Evolutionary conservation across 2,888 invertebrate species (phyloP).

Genomic region (Augochlorella aurata): DNA sequence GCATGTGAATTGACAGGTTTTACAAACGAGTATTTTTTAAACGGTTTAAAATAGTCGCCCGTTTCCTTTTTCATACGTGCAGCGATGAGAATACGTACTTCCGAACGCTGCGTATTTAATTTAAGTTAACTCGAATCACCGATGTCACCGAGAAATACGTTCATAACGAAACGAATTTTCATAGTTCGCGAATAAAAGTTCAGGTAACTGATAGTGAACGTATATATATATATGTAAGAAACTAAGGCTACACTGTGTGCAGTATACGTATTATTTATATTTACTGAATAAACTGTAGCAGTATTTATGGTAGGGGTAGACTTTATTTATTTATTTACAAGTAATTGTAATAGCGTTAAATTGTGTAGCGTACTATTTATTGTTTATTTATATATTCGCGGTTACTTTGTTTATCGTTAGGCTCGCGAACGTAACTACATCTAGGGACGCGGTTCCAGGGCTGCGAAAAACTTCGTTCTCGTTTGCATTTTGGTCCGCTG

Average conservation of each 20-base stretch:
- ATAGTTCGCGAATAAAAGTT: no score
- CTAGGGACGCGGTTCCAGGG: neutral
- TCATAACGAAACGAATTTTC: no score
- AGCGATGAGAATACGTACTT: no score
- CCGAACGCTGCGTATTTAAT: no score
- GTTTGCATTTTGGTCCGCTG: conserved; percentile 1
- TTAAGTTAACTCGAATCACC: no score
- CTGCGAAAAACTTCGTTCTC: neutral
- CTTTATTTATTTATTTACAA: conserved; percentile 15
- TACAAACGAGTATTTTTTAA: no score
- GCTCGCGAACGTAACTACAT: neutral
- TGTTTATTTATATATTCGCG: neutral
- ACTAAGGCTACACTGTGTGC: neutral
- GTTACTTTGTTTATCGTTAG: neutral
- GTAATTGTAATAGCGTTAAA: conserved; percentile 6
- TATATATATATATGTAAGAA: no score
- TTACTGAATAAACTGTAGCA: neutral
- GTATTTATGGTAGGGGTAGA: neutral
- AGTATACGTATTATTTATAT: neutral
- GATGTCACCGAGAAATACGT: no score
- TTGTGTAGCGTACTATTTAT: neutral
- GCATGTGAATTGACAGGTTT: no score
- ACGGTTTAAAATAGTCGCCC: no score
- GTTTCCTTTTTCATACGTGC: no score
- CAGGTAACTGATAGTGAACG: no score